A percentile compares a stretch with the other conserved stretches of the same genome.
Evolutionary conservation across 2,888 invertebrate species (phyloP).

Genomic region (Brachypalpus laphriformis): DNA sequence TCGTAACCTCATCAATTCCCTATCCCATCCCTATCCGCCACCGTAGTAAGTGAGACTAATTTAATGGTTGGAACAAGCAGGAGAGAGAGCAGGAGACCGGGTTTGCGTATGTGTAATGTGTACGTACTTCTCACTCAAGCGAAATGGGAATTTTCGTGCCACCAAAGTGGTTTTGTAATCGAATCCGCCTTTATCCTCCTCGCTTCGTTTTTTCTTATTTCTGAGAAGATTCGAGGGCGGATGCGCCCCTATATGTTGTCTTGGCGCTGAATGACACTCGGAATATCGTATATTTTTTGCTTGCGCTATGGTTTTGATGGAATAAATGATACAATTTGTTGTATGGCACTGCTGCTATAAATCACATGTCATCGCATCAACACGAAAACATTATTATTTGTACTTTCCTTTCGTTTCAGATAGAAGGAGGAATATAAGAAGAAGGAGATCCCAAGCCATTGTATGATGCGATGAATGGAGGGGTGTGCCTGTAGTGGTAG

Average conservation of each 20-base stretch:
- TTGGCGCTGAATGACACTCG: constrained; percentile 42
- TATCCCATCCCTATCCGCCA: constrained; percentile 1
- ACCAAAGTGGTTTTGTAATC: constrained; percentile 70
- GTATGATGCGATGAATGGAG: constrained; percentile 1
- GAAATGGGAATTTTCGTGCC: constrained; percentile 63
- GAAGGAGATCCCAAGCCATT: constrained; percentile 4
- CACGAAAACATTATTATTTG: constrained; percentile 32
- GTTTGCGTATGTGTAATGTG: constrained; percentile 42
- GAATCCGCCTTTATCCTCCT: constrained; percentile 58
- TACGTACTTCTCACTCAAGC: constrained; percentile 56
- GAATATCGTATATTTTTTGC: neutral
- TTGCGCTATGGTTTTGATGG: constrained; percentile 41
- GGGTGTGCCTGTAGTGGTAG: too few relatives aligned
- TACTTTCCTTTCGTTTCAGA: constrained; percentile 12
- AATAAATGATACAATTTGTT: constrained; percentile 70
- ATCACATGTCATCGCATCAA: constrained; percentile 68
- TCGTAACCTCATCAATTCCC: constrained; percentile 37
- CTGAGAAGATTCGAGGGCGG: constrained; percentile 22
- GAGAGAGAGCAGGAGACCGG: neutral
- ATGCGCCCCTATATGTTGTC: constrained; percentile 59
- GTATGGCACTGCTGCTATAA: constrained; percentile 47
- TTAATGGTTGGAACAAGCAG: constrained; percentile 14
- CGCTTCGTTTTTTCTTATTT: neutral
- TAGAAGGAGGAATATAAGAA: neutral
- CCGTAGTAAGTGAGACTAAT: constrained; percentile 54